Evolutionary conservation across 2,797 vertebrate genomes (phyloP).

Genomic region (Rhynchotus rufescens): DNA sequence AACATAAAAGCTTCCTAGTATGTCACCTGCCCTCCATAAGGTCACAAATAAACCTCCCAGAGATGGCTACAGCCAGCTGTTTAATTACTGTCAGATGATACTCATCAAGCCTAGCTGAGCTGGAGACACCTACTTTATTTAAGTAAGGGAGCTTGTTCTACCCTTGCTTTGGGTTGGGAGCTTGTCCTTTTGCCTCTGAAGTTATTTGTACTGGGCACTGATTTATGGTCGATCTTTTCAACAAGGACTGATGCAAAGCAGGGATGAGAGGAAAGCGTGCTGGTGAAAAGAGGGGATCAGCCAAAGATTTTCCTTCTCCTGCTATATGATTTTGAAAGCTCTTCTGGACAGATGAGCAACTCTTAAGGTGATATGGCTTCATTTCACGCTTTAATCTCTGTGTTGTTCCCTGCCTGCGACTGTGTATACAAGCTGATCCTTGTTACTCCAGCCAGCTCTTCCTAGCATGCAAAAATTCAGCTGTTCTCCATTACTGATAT

Average conservation of each 20-base stretch:
- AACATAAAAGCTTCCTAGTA: background rate
- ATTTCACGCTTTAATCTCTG: background rate
- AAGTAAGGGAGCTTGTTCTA: background rate
- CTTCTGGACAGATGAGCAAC: background rate
- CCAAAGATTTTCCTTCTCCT: background rate
- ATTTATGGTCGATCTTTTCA: background rate
- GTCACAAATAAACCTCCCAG: background rate
- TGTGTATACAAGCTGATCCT: background rate
- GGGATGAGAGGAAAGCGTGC: background rate
- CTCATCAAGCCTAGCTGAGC: background rate
- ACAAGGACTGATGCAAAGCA: background rate
- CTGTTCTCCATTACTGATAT: constrained; percentile 69
- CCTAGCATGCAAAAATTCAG: constrained; percentile 60
- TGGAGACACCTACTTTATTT: background rate
- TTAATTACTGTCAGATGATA: background rate
- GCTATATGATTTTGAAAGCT: background rate
- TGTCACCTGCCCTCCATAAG: background rate
- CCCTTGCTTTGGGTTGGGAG: background rate
- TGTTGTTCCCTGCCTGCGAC: background rate
- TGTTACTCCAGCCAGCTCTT: constrained; percentile 17
- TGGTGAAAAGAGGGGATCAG: background rate
- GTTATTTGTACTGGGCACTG: background rate
- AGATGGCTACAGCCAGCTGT: background rate
- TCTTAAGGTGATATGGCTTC: background rate
- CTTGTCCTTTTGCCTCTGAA: background rate